Base-by-base conservation (phyloP, 1,140 invertebrate species). In the Stegodyphus mimosarum region DNA sequence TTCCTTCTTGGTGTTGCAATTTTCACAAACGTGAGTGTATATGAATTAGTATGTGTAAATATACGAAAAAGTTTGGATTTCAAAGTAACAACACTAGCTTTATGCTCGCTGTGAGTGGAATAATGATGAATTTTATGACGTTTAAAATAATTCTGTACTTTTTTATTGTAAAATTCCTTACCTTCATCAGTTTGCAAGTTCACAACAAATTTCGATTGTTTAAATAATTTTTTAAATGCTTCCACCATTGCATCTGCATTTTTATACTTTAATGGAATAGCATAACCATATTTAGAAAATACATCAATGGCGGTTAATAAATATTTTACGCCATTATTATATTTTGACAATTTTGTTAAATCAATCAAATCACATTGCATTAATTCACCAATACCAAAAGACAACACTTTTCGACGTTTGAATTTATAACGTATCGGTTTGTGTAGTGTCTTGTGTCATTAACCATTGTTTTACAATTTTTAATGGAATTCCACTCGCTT, bases 71-170 rank as follows among this genome's bases (percentile, higher is more conserved):
- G 89, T 87, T 89, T 90, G 33, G 77, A 85, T 89, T 91, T 92
- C 71, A 92, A 84, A 51, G 91, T 92, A 63, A 90, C 89, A 73
- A 91, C 89, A 15, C 90, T 90, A 89, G 92, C 92, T 71, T 89
- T 89, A 6, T 6, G 6, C 63, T 88, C 88, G 73, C 88, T 89
- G 88, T 89, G 91, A 48, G 90, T 91, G 6, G 88, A 90, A 87
- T 91, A 92, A 85, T 91, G 88, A 87, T 91, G 89, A 67, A 92
- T 90, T 49, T 88, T 87, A 88, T 88, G 50, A 89, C 75, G n/a
- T 83, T 87, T 86, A 88, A 91, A 87, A 52, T 90, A 70, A 17
- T 69, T 50, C 86, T 89, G 75, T 77, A 91, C 89, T 49, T 50
- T 66, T 66, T 18, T 6, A 74, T 86, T 87, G 10, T 64, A 18